These are phyloP conservation scores for Oenanthe oenanthe DNA, from an alignment of 2,113 vertebrate genomes.

Conservation along the genomic window DNA sequence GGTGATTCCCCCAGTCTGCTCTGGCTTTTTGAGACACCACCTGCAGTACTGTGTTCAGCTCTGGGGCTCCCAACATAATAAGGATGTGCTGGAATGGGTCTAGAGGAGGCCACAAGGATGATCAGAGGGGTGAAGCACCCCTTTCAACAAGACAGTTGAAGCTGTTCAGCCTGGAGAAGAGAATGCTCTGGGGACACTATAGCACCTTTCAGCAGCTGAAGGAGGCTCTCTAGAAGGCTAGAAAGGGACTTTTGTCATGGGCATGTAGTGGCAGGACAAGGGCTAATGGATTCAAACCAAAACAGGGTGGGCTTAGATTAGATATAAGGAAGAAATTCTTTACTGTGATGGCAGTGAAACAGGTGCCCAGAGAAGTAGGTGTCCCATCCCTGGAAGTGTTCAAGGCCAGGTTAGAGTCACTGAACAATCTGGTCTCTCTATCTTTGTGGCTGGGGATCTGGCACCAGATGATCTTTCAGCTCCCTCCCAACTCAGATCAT, in stretches of 20 bases:
- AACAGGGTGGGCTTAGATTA: neutral
- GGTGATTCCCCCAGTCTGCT: no score
- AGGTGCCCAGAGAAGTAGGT: neutral
- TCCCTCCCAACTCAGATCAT: accelerated
- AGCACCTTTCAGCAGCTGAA: neutral
- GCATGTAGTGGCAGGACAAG: neutral
- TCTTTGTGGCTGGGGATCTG: no score
- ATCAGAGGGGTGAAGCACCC: neutral
- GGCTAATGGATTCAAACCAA: neutral
- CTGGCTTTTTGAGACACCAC: neutral
- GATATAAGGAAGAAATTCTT: neutral
- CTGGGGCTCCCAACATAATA: neutral
- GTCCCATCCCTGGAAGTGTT: neutral
- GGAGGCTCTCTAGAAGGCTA: neutral
- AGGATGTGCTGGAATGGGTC: neutral
- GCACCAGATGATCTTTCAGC: neutral
- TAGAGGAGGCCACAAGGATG: neutral
- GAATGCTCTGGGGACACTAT: no score
- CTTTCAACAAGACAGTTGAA: neutral
- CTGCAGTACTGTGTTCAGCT: neutral
- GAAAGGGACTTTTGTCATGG: neutral
- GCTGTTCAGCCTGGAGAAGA: neutral
- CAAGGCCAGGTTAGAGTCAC: neutral
- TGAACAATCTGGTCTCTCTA: neutral
- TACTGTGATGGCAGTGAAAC: no score